Base-by-base conservation (phyloP, 2,888 invertebrate species). In the Polyommatus iphigenia region DNA sequence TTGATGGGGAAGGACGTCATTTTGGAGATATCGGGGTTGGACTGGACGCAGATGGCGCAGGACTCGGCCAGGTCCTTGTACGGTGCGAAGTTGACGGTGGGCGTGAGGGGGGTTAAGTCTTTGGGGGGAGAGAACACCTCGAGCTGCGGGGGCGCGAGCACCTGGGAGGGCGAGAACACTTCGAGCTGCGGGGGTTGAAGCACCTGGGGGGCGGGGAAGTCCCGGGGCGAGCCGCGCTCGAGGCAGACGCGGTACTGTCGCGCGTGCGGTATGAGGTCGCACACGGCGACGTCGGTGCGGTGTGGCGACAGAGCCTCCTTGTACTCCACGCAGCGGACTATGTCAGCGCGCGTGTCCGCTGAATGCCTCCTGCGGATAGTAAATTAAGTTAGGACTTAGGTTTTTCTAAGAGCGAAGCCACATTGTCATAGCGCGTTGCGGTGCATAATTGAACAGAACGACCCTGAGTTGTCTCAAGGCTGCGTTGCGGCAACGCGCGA, bases 191-290 rank as follows among this genome's bases (percentile, higher is more conserved):
- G n/a, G 18, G 57, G n/a, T 2, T 0, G 10, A 0, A 15, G 85
- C 84, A 1, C 87, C 86, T 15, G 54, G 54, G 54, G 4, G 18
- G 0, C 5, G 5, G 54, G 54, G 18, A 54, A 54, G 15, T 87
- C 59, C 20, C 20, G 8, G 20, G n/a, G n/a, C 20, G n/a, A 0
- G 20, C 95, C 95, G 6, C 95, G 87, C 82, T 95, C 95, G 20
- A 95, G 93, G 83, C 95, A 95, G 4, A 95, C 95, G 46, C 94
- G 89, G 0, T 95, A 94, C 84, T 86, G 79, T 59, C 54, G 79
- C 75, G 71, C 82, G 81, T 84, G 87, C 2, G 92, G 91, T 73
- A 94, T 92, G 78, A 94, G 90, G 84, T 94, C 94, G 82, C 94
- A 94, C 62, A 89, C 86, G 0, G 91, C 88, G 81, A 85, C 90